Conservation (phyloP, 64 coral and sea anemone species). For the Porites australiensis region DNA sequence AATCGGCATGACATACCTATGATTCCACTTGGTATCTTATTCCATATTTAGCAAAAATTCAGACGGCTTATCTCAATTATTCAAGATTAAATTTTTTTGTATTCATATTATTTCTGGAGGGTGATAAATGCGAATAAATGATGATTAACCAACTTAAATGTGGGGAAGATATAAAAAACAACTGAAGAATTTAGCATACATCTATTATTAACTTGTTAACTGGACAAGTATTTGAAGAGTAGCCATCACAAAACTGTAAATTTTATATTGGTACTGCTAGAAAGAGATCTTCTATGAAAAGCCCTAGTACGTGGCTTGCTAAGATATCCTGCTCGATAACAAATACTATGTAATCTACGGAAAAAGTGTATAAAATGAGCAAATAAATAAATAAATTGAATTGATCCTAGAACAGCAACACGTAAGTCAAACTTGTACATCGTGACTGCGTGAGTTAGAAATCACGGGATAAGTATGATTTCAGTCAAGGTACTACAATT, state of each 20-base stretch:
- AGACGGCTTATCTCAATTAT: neutral
- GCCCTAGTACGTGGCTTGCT: neutral
- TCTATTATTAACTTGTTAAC: neutral
- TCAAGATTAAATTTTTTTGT: neutral
- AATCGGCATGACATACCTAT: constrained; percentile 1
- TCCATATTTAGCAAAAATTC: neutral
- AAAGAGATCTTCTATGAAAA: constrained; percentile 2
- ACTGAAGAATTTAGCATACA: neutral
- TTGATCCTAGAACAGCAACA: neutral
- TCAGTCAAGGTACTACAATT: neutral
- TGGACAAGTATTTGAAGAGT: neutral
- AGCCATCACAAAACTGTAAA: neutral
- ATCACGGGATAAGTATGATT: constrained; percentile 1
- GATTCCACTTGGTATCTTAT: neutral
- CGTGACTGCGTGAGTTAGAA: neutral
- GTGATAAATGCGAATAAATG: neutral
- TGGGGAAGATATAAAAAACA: neutral
- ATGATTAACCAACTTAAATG: neutral
- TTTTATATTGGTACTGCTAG: constrained; percentile 1
- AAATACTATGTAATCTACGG: neutral
- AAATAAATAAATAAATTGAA: neutral
- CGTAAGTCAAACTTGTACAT: neutral
- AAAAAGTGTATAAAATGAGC: neutral
- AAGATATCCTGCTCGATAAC: constrained; percentile 1
- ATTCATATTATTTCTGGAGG: neutral